Percentiles rank a stretch among this genome's conserved stretches.
These are phyloP conservation scores for Carcharodon carcharias DNA, from an alignment of 2,797 vertebrate genomes.

Conservation along the genomic window DNA sequence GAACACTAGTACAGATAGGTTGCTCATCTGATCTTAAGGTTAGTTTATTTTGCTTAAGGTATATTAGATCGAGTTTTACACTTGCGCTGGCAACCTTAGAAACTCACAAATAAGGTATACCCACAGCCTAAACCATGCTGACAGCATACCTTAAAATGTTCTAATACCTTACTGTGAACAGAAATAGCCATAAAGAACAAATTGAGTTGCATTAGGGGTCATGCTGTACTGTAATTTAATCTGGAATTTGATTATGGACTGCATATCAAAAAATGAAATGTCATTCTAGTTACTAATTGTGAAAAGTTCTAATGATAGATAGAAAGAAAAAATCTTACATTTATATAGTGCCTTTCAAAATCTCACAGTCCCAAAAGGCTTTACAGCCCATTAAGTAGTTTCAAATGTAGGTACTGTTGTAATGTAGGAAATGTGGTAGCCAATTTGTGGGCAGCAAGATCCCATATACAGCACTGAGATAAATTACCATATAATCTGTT, in stretches of 20 bases:
- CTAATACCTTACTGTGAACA: background rate
- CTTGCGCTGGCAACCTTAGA: background rate
- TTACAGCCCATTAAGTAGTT: background rate
- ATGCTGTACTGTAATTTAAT: background rate
- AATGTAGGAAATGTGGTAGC: background rate
- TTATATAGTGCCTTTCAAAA: background rate
- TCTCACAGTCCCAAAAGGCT: background rate
- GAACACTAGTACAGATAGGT: background rate
- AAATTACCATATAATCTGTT: background rate
- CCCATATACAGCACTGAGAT: background rate
- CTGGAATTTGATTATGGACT: background rate
- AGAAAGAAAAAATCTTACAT: background rate
- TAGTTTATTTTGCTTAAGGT: background rate
- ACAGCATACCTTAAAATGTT: background rate
- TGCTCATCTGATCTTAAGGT: background rate
- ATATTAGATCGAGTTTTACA: background rate
- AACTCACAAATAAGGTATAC: background rate
- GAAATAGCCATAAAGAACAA: background rate
- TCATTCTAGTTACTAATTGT: background rate
- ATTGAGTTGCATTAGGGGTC: background rate
- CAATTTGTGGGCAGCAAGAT: background rate
- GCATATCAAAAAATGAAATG: constrained; percentile 8
- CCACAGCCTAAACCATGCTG: background rate
- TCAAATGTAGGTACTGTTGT: background rate
- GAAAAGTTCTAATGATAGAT: background rate